phyloP scores from a whole-genome alignment of 2,888 invertebrate genomes.

The Ganaspis brasiliensis region DNA sequence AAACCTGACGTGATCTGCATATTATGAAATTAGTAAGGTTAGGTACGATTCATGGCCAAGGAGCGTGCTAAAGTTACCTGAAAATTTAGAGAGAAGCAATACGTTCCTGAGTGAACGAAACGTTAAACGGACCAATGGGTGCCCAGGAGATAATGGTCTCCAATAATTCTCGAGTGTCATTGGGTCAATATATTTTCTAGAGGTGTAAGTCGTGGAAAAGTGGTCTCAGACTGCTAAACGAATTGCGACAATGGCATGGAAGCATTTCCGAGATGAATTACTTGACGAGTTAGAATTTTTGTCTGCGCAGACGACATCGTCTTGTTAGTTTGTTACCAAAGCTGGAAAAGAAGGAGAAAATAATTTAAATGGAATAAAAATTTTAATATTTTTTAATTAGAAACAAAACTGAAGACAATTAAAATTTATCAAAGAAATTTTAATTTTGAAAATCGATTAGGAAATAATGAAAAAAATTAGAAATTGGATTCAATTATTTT shows the following conservation, averaged over 20 bases:
- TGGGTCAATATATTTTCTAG: slow-evolving; percentile 37
- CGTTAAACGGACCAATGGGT: slow-evolving; percentile 36
- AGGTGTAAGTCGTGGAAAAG: slow-evolving; percentile 32
- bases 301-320: neutral
- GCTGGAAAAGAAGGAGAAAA: no score
- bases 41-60: slow-evolving; percentile 6
- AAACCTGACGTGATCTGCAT: no score
- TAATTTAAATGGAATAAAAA: no score
- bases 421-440: no score
- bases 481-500: no score
- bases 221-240: slow-evolving; percentile 32
- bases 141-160: slow-evolving; percentile 37
- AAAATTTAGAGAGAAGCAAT: slow-evolving; percentile 28
- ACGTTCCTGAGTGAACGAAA: slow-evolving; percentile 26
- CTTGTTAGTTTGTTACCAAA: no score
- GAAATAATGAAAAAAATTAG: no score
- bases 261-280: slow-evolving; percentile 23
- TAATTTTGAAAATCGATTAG: no score
- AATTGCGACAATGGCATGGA: slow-evolving; percentile 20
- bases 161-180: slow-evolving; percentile 39
- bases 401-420: no score
- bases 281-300: slow-evolving; percentile 26
- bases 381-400: no score
- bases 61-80: slow-evolving; percentile 10
- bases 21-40: slow-evolving; percentile 2